These are phyloP conservation scores for Lepisosteus oculatus DNA, from an alignment of 2,113 vertebrate genomes.

Conservation along the genomic window DNA sequence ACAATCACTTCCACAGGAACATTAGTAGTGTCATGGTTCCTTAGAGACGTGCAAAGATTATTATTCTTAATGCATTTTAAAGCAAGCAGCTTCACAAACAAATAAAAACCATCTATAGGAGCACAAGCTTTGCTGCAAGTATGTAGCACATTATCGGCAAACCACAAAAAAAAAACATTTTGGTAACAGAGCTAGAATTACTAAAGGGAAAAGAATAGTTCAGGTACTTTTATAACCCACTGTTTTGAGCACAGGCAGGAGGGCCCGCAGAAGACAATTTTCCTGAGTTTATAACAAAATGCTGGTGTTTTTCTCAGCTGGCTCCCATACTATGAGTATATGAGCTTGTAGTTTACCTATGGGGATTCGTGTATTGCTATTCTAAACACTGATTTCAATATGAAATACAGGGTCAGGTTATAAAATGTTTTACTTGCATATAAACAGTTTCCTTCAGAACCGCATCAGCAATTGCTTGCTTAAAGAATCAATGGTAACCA, in stretches of 20 bases:
- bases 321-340: conserved; percentile 28
- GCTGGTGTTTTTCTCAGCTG: conserved; percentile 36
- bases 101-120: conserved; percentile 19
- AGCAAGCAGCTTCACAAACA: conserved; percentile 34
- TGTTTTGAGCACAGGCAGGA: conserved; percentile 49
- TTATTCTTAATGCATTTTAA: conserved; percentile 30
- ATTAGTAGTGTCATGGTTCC: conserved; percentile 4
- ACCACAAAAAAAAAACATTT: conserved; percentile 1
- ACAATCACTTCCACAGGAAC: conserved; percentile 14
- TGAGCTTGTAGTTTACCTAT: conserved; percentile 32
- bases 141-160: conserved; percentile 5
- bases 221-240: conserved; percentile 29
- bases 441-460: conserved; percentile 14
- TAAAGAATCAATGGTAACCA: too few relatives aligned
- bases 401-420: conserved; percentile 26
- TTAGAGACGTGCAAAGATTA: conserved; percentile 4
- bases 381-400: conserved; percentile 24
- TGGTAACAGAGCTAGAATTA: conserved; percentile 17
- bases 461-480: too few relatives aligned
- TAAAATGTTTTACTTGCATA: conserved; percentile 30
- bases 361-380: conserved; percentile 22
- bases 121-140: conserved; percentile 38
- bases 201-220: conserved; percentile 34
- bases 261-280: conserved; percentile 32
- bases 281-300: conserved; percentile 28